Evolutionary conservation across 1,140 invertebrate genomes (phyloP).

Genomic region (Parapsyche elsis): DNA sequence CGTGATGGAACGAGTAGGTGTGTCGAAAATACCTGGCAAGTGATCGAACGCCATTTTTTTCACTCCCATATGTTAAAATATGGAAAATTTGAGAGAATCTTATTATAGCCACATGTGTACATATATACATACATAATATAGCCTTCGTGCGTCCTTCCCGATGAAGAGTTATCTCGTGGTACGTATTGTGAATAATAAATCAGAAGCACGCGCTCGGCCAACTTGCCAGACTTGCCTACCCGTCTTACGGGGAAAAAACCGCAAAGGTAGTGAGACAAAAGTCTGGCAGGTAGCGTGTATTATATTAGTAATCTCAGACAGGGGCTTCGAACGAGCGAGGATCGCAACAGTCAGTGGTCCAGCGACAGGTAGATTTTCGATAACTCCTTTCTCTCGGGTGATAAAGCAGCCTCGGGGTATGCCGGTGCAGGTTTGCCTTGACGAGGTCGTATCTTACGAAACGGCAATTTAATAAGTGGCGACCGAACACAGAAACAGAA

Average conservation of each 20-base stretch:
- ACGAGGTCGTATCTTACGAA: constrained; percentile 41
- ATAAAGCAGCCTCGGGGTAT: not conserved
- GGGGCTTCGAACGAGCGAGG: not conserved
- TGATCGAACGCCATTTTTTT: too few relatives aligned
- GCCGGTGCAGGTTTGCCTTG: constrained; percentile 39
- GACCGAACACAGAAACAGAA: not conserved
- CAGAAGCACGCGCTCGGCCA: not conserved
- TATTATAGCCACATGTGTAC: too few relatives aligned
- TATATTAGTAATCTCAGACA: too few relatives aligned
- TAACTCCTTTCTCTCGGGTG: constrained; percentile 34
- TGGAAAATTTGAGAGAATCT: too few relatives aligned
- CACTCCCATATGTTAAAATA: too few relatives aligned
- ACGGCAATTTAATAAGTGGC: constrained; percentile 10
- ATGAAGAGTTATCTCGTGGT: constrained; percentile 2
- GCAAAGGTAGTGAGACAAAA: not conserved
- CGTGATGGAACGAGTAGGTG: too few relatives aligned
- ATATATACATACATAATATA: too few relatives aligned
- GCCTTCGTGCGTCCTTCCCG: not conserved
- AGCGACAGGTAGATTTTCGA: constrained; percentile 28
- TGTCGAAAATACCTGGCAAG: too few relatives aligned
- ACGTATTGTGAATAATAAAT: constrained; percentile 1
- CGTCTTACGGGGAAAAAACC: constrained; percentile 18
- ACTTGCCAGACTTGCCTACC: not conserved
- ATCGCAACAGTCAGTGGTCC: not conserved
- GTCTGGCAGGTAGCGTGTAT: constrained; percentile 5